Evolutionary conservation across 2,113 vertebrate species (phyloP).

Genomic region (Felis chaus): DNA sequence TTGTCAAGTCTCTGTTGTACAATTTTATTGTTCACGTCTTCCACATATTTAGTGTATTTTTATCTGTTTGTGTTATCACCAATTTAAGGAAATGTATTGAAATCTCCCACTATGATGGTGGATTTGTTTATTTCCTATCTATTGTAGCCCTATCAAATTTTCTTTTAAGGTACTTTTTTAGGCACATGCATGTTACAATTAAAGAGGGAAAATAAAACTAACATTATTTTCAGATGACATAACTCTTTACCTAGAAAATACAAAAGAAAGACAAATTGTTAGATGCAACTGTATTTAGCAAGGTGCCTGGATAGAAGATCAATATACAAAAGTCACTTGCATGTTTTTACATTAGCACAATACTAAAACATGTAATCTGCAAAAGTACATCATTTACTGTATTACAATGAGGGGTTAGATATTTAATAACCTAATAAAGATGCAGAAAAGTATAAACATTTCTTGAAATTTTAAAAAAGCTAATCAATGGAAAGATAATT

Average conservation of each 20-base stretch:
- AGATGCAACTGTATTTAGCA: not conserved
- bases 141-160: not conserved
- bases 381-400: not conserved
- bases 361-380: not conserved
- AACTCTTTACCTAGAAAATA: not conserved
- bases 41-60: not conserved
- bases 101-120: not conserved
- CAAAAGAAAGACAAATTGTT: not conserved
- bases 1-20: not conserved
- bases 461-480: not conserved
- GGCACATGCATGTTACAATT: not conserved
- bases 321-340: not conserved
- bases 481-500: not conserved
- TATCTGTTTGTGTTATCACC: not conserved
- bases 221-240: not conserved
- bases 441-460: not conserved
- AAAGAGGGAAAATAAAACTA: slow-evolving; percentile 8
- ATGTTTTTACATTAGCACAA: not conserved
- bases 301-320: not conserved
- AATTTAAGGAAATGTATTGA: not conserved
- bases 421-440: slow-evolving; percentile 8
- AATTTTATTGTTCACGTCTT: not conserved
- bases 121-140: not conserved
- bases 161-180: not conserved
- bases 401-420: not conserved